Conservation (phyloP, 2,888 invertebrate genomes). For the Slavum lentiscoides region DNA sequence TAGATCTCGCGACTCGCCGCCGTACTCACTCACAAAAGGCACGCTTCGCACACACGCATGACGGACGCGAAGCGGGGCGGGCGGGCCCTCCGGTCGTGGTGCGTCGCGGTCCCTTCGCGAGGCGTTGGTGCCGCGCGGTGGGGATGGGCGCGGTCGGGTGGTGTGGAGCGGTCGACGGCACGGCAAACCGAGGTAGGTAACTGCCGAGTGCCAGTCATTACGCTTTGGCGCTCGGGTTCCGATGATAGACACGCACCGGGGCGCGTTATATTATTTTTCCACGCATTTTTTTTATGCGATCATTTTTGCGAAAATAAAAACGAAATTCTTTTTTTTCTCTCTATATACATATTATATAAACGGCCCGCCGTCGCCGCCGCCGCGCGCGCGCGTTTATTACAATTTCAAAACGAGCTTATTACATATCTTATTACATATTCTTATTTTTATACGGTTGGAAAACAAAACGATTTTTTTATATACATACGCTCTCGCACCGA, state of each 20-base stretch:
- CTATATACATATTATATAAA: too few species aligned
- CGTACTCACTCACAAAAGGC: slow-evolving; percentile 8
- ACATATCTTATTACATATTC: not conserved
- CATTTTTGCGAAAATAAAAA: not conserved
- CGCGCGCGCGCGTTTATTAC: not conserved
- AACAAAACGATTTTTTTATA: too few species aligned
- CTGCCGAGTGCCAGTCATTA: slow-evolving; percentile 33
- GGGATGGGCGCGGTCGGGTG: not conserved
- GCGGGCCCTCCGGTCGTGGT: slow-evolving; percentile 10
- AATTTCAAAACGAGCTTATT: not conserved
- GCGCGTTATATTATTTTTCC: not conserved
- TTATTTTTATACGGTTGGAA: too few species aligned
- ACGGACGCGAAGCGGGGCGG: not conserved
- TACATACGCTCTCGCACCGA: too few species aligned
- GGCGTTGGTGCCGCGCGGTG: not conserved
- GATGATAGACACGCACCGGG: not conserved
- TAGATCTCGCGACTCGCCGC: slow-evolving; percentile 37
- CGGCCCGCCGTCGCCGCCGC: too few species aligned
- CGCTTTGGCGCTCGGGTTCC: slow-evolving; percentile 35
- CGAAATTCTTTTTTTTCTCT: too few species aligned
- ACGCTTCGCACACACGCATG: slow-evolving; percentile 24
- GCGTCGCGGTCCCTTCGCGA: slow-evolving; percentile 1
- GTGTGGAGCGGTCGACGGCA: not conserved
- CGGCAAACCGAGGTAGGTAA: slow-evolving; percentile 23
- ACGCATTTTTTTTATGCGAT: not conserved